Evolutionary conservation across 2,888 invertebrate genomes (phyloP).

Genomic region (Drosophila flavopinicola): DNA sequence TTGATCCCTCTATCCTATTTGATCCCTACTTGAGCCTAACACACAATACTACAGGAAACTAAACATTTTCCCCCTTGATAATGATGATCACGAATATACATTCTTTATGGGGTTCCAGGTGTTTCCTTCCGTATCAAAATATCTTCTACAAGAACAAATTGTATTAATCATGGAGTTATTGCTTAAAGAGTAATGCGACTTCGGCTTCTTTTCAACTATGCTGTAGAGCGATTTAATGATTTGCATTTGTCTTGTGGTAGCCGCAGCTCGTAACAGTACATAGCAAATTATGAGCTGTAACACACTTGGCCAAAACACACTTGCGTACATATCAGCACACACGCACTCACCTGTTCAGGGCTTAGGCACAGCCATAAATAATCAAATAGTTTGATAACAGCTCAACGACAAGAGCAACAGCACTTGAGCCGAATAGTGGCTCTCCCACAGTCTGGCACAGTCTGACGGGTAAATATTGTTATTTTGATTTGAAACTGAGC

Average conservation of each 20-base stretch:
- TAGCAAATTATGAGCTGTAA: constrained; percentile 39
- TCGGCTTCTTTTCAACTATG: background rate
- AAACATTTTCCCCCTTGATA: no score
- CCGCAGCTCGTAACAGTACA: constrained; percentile 18
- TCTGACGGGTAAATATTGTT: constrained; percentile 62
- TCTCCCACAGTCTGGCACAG: background rate
- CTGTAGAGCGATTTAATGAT: background rate
- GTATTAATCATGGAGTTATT: background rate
- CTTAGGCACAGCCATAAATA: constrained; percentile 38
- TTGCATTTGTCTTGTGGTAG: constrained; percentile 25
- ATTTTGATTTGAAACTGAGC: constrained; percentile 65
- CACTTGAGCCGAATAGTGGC: constrained; percentile 35
- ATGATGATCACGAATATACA: no score
- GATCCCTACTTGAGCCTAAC: no score
- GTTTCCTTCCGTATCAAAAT: no score
- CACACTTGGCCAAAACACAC: constrained; percentile 14
- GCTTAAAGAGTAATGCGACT: background rate
- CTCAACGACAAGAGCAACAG: constrained; percentile 29
- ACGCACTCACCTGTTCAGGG: constrained; percentile 12
- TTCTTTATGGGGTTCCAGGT: no score
- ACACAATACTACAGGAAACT: no score
- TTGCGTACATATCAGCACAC: background rate
- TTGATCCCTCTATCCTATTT: no score
- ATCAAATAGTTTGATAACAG: constrained; percentile 63
- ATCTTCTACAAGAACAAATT: no score